These are phyloP conservation scores for Drosophila quadrilineata DNA, from an alignment of 1,140 invertebrate genomes.

Conservation along the genomic window DNA sequence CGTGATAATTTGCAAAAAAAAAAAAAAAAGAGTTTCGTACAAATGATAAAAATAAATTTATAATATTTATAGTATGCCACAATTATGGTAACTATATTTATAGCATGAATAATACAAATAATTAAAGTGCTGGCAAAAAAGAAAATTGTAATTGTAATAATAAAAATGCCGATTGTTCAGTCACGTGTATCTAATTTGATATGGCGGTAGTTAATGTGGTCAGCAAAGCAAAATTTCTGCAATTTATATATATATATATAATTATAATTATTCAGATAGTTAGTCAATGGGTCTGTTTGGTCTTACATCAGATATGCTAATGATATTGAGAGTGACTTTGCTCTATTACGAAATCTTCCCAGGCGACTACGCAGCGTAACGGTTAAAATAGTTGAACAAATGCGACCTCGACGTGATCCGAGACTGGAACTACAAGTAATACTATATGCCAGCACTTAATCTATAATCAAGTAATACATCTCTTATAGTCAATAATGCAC, in stretches of 20 bases:
- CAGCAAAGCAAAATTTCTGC: slow-evolving; percentile 5
- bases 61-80: no score
- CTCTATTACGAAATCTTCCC: slow-evolving; percentile 12
- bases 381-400: slow-evolving; percentile 48
- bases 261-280: no score
- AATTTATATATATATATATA: neutral
- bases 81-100: no score
- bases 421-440: slow-evolving; percentile 12
- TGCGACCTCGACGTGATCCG: slow-evolving; percentile 41
- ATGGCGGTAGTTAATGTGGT: slow-evolving; percentile 15
- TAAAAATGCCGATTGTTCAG: slow-evolving; percentile 5
- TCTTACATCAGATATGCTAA: slow-evolving; percentile 6
- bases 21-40: no score
- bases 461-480: no score
- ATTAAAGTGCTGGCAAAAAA: no score
- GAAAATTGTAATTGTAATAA: no score
- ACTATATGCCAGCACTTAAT: neutral
- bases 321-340: slow-evolving; percentile 24
- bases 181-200: slow-evolving; percentile 50
- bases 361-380: slow-evolving; percentile 52
- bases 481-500: slow-evolving; percentile 1
- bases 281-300: no score
- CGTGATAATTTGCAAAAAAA: no score
- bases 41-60: no score
- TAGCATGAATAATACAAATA: no score